Conservation (phyloP, 2,113 vertebrate genomes). For the Elgaria multicarinata region DNA sequence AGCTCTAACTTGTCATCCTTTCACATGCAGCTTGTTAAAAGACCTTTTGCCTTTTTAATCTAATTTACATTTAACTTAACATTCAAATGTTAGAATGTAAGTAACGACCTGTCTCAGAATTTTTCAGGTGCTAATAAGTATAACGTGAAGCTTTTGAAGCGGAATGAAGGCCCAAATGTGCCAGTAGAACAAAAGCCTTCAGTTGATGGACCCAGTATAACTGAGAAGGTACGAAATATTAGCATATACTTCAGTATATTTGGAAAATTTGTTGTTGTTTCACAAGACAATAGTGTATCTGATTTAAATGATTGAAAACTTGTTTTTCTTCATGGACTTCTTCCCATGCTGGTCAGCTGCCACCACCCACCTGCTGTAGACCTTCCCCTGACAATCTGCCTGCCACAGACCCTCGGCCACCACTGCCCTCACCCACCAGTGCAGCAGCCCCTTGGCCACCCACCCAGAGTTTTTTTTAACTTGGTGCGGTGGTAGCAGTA, state of each 20-base stretch:
- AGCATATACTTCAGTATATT: background rate
- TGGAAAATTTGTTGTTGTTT: no score
- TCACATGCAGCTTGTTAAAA: constrained; percentile 11
- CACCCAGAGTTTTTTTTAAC: no score
- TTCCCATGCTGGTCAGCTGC: background rate
- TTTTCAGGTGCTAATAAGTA: constrained; percentile 68
- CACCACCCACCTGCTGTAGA: no score
- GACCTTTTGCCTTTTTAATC: constrained; percentile 25
- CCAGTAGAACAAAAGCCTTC: constrained; percentile 65
- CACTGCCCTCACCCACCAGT: no score
- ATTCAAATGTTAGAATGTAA: constrained; percentile 1
- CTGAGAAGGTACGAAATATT: constrained; percentile 70
- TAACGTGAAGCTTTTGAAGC: constrained; percentile 79
- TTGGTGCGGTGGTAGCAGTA: no score
- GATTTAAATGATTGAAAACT: background rate
- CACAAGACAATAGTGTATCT: background rate
- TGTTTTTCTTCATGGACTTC: background rate
- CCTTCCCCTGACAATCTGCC: no score
- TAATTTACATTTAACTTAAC: background rate
- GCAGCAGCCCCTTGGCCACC: no score
- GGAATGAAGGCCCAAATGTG: constrained; percentile 72
- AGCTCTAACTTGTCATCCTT: constrained; percentile 2
- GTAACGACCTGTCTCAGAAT: constrained; percentile 70
- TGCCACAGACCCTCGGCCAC: no score
- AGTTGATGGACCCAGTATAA: constrained; percentile 52